Evolutionary conservation across 1,140 invertebrate species (phyloP), one percentile per base, ranked within the genome.

Genomic region (Yoshiicerus persimilis): DNA sequence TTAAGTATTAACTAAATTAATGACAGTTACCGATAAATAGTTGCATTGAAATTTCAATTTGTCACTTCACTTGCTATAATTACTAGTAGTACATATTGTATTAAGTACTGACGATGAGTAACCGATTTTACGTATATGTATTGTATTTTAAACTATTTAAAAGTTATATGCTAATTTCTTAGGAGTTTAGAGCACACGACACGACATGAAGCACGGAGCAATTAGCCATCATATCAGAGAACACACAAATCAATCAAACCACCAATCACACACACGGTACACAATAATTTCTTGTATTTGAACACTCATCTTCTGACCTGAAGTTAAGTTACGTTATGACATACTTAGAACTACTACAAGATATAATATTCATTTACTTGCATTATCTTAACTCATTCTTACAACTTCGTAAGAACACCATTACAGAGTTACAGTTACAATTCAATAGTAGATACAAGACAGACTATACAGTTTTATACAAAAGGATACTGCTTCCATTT

Each of bases 271-370:
- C 47, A 80, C 75, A 75, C 70, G 10, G 3, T 32, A 80, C 32
- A 80, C 75, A 80, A 36, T 80, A 80, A 80, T 80, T 80, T 80
- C 75, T 34, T 80, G 75, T 36, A 36, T 80, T 80, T 80, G 75
- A 80, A 80, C 75, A 80, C 75, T 80, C 75, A 80, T 80, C 75
- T 80, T 80, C 75, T 80, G 75, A 80, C 75, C 75, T 80, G 75
- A 80, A 80, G 75, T 80, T 80, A 80, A 36, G 75, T 80, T 36
- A 36, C 16, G 4, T 36, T 34, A 20, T 23, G 36, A 80, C 27
- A n/a, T n/a, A 56, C 47, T 56, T 56, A 56, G 16, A n/a, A 5
- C 4, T 56, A 0, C 9, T 41, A 41, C 16, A 41, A 11, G 16
- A 11, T 11, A 41, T 41, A 41, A 41, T 41, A 41, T n/a, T n/a